Percentiles rank a stretch among this genome's conserved stretches.
phyloP scores from a whole-genome alignment of 1,140 invertebrate genomes.

The Drosophila lacteicornis region DNA sequence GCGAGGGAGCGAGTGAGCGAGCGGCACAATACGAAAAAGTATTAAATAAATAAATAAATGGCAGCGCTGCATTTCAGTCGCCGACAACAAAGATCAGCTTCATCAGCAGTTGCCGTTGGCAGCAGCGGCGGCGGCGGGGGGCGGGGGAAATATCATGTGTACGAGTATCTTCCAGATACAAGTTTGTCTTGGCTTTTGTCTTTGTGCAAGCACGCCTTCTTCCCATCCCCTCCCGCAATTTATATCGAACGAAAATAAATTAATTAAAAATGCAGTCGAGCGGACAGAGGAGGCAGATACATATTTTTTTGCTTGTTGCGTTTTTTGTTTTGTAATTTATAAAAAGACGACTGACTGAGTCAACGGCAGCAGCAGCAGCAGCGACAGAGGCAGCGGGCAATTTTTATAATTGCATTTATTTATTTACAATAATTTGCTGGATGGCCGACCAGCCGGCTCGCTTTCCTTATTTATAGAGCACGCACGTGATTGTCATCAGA shows the following conservation, averaged over 20 bases:
- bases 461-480: constrained; percentile 55
- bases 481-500: constrained; percentile 69
- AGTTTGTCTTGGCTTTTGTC: constrained; percentile 79
- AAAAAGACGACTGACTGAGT: constrained; percentile 42
- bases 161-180: constrained; percentile 73
- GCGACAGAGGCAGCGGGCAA: constrained; percentile 22
- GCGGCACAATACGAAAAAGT: constrained; percentile 43
- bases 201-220: constrained; percentile 61
- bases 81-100: constrained; percentile 54
- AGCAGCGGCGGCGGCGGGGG: neutral
- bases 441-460: constrained; percentile 9
- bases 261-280: constrained; percentile 78
- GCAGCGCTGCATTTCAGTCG: constrained; percentile 45
- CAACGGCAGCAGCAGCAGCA: constrained; percentile 18
- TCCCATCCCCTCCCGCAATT: constrained; percentile 24
- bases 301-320: constrained; percentile 17
- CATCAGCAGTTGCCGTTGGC: constrained; percentile 45
- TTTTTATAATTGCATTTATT: constrained; percentile 74
- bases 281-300: constrained; percentile 38
- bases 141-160: constrained; percentile 47
- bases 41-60: constrained; percentile 83
- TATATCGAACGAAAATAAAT: constrained; percentile 73
- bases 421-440: constrained; percentile 63
- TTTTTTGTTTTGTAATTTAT: constrained; percentile 50
- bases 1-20: neutral